phyloP scores from a whole-genome alignment of 2,797 vertebrate genomes.

The Loris lydekkerianus region DNA sequence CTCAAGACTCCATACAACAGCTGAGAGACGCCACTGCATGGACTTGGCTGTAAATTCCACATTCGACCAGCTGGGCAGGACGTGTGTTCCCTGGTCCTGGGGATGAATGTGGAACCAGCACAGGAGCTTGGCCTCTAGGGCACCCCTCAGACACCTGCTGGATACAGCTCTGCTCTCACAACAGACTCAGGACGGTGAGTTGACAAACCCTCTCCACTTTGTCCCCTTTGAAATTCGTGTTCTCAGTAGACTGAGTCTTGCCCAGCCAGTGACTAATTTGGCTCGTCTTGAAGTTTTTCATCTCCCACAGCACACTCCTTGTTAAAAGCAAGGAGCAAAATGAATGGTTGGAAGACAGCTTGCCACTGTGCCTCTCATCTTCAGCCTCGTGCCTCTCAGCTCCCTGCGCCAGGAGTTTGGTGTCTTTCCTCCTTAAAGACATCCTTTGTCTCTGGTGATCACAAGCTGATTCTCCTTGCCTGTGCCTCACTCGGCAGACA shows the following conservation, averaged over 20 bases:
- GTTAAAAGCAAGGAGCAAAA: constrained; percentile 91
- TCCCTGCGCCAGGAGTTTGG: constrained; percentile 92
- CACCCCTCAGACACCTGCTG: constrained; percentile 86
- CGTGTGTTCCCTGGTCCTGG: constrained; percentile 66
- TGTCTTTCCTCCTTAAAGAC: constrained; percentile 92
- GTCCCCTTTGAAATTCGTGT: constrained; percentile 89
- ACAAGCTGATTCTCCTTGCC: too few relatives aligned
- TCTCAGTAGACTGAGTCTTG: constrained; percentile 90
- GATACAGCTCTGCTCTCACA: constrained; percentile 87
- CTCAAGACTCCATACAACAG: constrained; percentile 76
- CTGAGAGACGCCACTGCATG: constrained; percentile 7
- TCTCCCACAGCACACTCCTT: constrained; percentile 92
- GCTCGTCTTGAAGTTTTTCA: constrained; percentile 92
- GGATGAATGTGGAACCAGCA: constrained; percentile 88
- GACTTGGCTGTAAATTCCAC: constrained; percentile 66
- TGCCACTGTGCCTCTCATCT: constrained; percentile 90
- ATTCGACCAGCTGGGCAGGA: not conserved
- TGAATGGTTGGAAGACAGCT: constrained; percentile 90
- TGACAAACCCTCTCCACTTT: constrained; percentile 90
- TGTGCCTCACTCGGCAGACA: not conserved
- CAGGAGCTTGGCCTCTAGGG: constrained; percentile 88
- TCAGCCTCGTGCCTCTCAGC: constrained; percentile 91
- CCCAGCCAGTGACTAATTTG: constrained; percentile 92
- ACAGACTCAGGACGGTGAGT: constrained; percentile 88
- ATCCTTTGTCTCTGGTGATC: constrained; percentile 90